These are phyloP conservation scores for Hippocampus barbouri DNA, from an alignment of 2,113 vertebrate genomes.

Conservation along the genomic window DNA sequence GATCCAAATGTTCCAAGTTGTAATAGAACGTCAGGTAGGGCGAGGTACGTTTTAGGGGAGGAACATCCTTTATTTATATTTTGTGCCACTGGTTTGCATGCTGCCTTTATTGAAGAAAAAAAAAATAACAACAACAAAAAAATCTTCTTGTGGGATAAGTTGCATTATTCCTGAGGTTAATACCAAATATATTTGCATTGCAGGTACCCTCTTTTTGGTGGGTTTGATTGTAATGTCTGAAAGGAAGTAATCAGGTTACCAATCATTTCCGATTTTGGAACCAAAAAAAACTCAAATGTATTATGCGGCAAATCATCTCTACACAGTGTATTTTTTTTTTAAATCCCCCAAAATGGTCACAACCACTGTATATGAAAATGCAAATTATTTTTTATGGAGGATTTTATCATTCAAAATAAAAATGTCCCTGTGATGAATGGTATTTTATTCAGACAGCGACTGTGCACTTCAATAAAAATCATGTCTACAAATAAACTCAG, in stretches of 20 bases:
- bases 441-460: constrained; percentile 4
- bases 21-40: background rate
- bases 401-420: constrained; percentile 1
- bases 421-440: background rate
- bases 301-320: background rate
- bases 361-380: constrained; percentile 3
- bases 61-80: constrained; percentile 15
- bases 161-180: background rate
- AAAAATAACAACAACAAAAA: background rate
- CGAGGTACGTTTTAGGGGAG: background rate
- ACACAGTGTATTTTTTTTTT: constrained; percentile 1
- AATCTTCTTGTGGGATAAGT: background rate
- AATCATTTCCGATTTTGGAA: background rate
- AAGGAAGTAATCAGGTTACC: background rate
- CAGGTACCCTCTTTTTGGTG: background rate
- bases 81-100: constrained; percentile 24
- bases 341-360: background rate
- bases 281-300: background rate
- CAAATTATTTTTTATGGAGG: constrained; percentile 8
- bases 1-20: background rate
- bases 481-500: background rate
- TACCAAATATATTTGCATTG: constrained; percentile 11
- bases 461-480: constrained; percentile 3
- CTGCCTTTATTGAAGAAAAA: constrained; percentile 17
- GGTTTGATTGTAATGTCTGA: background rate